Evolutionary conservation across 2,888 invertebrate genomes (phyloP).

Genomic region (Tubiluchus corallicola): DNA sequence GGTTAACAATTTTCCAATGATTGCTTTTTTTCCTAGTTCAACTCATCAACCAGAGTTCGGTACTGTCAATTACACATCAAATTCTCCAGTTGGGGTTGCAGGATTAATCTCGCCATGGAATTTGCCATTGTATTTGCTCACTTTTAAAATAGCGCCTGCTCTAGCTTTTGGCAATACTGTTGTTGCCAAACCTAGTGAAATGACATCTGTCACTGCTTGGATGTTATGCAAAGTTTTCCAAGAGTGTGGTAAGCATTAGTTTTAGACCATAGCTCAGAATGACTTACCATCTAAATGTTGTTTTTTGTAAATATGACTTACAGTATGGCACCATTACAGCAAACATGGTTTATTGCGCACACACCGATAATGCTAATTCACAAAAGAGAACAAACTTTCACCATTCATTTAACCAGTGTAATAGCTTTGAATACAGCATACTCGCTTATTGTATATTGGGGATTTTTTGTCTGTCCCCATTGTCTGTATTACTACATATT

Average conservation of each 20-base stretch:
- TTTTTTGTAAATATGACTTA: no score
- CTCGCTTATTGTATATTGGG: no score
- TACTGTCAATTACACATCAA: constrained; percentile 33
- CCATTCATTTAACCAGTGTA: no score
- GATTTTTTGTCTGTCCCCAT: no score
- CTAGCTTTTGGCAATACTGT: constrained; percentile 33
- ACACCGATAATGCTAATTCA: no score
- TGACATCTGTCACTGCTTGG: constrained; percentile 37
- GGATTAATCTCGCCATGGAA: constrained; percentile 39
- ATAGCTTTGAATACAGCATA: no score
- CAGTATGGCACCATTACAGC: no score
- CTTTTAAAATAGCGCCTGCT: constrained; percentile 39
- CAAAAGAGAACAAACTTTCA: no score
- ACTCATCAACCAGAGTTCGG: constrained; percentile 17
- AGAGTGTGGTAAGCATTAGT: constrained; percentile 33
- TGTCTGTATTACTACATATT: no score
- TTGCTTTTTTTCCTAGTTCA: constrained; percentile 16
- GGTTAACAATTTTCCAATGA: constrained; percentile 2
- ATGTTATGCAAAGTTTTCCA: constrained; percentile 32
- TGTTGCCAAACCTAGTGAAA: constrained; percentile 38
- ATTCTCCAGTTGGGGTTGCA: constrained; percentile 35
- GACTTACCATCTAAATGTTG: no score
- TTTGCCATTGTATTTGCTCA: constrained; percentile 36
- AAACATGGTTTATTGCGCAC: no score
- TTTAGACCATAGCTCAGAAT: no score